A percentile compares a stretch with the other conserved stretches of the same genome.
phyloP scores from a whole-genome alignment of 2,113 vertebrate species.

The Poicephalus meyeri region DNA sequence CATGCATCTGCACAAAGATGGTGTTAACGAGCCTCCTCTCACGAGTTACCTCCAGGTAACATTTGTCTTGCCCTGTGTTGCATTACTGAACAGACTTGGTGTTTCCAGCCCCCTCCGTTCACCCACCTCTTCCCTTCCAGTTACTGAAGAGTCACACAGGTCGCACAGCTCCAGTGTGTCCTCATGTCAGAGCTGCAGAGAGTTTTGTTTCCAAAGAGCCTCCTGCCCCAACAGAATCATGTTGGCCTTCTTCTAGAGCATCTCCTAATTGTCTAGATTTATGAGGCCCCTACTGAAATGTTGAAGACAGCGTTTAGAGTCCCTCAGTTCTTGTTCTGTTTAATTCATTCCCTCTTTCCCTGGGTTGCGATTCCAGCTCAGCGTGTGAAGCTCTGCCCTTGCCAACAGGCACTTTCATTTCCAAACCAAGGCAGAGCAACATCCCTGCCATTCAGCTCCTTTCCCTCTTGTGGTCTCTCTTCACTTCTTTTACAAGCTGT shows the following conservation, averaged over 20 bases:
- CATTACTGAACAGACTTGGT: background rate
- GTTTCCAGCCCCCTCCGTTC: background rate
- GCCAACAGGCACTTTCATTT: slow-evolving; percentile 61
- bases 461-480: background rate
- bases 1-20: background rate
- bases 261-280: slow-evolving; percentile 62
- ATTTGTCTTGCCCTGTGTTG: background rate
- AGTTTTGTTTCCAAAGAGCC: background rate
- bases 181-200: background rate
- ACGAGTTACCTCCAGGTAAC: background rate
- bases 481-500: background rate
- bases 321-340: slow-evolving; percentile 61
- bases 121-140: background rate
- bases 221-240: background rate
- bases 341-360: slow-evolving; percentile 59
- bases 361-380: slow-evolving; percentile 44
- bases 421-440: slow-evolving; percentile 38
- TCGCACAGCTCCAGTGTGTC: background rate
- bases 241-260: slow-evolving; percentile 27
- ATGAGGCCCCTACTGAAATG: slow-evolving; percentile 50
- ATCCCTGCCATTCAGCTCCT: background rate
- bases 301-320: slow-evolving; percentile 64
- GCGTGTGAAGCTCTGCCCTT: slow-evolving; percentile 34
- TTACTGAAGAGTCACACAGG: background rate
- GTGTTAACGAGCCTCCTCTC: background rate